Evolutionary conservation across 2,797 vertebrate genomes (phyloP).

Genomic region (Sebastes elongatus): DNA sequence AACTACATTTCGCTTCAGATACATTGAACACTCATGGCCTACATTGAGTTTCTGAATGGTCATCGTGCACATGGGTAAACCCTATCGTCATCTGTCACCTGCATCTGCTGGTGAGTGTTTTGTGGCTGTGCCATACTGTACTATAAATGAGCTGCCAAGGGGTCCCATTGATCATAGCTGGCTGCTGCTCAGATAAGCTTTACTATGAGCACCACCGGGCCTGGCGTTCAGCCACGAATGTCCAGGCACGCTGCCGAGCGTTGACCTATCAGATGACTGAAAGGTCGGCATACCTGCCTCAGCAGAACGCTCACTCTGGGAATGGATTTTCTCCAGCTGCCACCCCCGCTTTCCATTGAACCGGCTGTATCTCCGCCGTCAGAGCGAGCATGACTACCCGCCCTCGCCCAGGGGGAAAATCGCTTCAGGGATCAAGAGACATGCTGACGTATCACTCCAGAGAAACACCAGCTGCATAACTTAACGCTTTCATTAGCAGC

Average conservation of each 20-base stretch:
- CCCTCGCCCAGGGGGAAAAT: slow-evolving; percentile 66
- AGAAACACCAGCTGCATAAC: slow-evolving; percentile 71
- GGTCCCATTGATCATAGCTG: slow-evolving; percentile 77
- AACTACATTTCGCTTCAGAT: slow-evolving; percentile 8
- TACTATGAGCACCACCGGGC: slow-evolving; percentile 70
- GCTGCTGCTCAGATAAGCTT: slow-evolving; percentile 76
- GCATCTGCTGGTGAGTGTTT: slow-evolving; percentile 62
- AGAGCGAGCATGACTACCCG: slow-evolving; percentile 61
- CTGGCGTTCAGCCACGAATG: slow-evolving; percentile 69
- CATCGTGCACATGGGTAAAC: slow-evolving; percentile 15
- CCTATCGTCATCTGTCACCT: slow-evolving; percentile 60
- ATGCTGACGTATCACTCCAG: slow-evolving; percentile 77
- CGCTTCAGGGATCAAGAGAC: slow-evolving; percentile 77
- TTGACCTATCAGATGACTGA: slow-evolving; percentile 82
- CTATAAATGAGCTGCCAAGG: slow-evolving; percentile 70
- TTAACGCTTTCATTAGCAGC: slow-evolving; percentile 72
- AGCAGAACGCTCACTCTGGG: slow-evolving; percentile 78
- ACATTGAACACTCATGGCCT: neutral
- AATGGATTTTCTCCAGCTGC: slow-evolving; percentile 82
- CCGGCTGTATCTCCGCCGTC: slow-evolving; percentile 69
- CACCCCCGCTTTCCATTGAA: slow-evolving; percentile 74
- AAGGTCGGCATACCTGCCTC: slow-evolving; percentile 84
- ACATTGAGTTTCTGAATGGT: neutral
- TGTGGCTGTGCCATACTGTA: slow-evolving; percentile 64
- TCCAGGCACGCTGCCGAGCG: slow-evolving; percentile 72